Evolutionary conservation across 1,140 invertebrate species (phyloP).

Genomic region (Myzus persicae): DNA sequence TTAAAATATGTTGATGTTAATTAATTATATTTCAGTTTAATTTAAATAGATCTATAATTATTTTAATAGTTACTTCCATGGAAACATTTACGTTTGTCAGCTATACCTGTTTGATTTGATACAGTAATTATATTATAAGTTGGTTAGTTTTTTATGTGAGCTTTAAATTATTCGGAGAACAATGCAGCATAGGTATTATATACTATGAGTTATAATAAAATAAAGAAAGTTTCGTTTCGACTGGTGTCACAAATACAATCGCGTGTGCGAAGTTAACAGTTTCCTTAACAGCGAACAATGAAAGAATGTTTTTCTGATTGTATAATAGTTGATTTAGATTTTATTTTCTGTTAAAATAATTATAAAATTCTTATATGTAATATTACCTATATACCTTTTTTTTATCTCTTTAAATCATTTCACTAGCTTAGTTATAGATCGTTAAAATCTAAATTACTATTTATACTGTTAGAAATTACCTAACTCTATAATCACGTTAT

Average conservation of each 20-base stretch:
- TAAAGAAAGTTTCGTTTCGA: conserved; percentile 56
- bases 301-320: conserved; percentile 45
- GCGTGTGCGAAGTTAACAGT: conserved; percentile 33
- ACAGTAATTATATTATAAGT: not conserved
- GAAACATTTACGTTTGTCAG: conserved; percentile 1
- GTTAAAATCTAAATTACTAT: not conserved
- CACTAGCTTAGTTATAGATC: not conserved
- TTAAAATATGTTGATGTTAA: too few species aligned
- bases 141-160: conserved; percentile 15
- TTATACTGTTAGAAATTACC: not conserved
- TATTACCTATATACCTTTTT: not conserved
- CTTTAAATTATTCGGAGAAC: conserved; percentile 8
- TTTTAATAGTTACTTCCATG: not conserved
- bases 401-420: conserved; percentile 16
- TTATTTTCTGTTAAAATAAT: conserved; percentile 26
- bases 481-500: not conserved
- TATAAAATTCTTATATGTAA: not conserved
- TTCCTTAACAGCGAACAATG: conserved; percentile 52
- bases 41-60: not conserved
- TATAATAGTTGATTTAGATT: conserved; percentile 38
- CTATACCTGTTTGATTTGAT: not conserved
- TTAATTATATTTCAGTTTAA: not conserved
- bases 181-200: not conserved
- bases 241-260: conserved; percentile 56
- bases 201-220: conserved; percentile 46